Evolutionary conservation across 1,140 invertebrate species (phyloP), one percentile per base, ranked within the genome.

Genomic region (Drosophila teissieri): DNA sequence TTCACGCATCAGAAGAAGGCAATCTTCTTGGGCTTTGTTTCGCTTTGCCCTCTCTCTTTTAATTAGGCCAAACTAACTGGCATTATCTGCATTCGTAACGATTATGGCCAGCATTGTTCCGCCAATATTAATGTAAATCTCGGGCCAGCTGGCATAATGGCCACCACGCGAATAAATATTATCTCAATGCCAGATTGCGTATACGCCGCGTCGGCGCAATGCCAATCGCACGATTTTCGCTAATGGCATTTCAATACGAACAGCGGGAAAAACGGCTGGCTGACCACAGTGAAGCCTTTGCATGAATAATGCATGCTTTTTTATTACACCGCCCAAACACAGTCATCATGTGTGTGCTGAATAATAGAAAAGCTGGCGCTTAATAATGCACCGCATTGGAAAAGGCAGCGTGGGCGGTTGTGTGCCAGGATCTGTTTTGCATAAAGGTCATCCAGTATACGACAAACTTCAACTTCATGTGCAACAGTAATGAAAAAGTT

Each of bases 231-330:
- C 39, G 40, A 72, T 80, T 72, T 48, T 49, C 80, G 65, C 83
- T 88, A 88, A 89, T 88, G 84, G 79, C 84, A 89, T 88, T 89
- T 88, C 80, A 88, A 88, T 83, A 72, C 57, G 40, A 34, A 42
- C 34, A 24, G n/a, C 46, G n/a, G 37, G 65, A 42, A 56, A 73
- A 68, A 45, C 40, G n/a, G 36, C 60, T 68, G 42, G 52, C 76
- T 69, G 86, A 83, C 82, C 82, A 61, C 82, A 86, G 55, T 63
- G 56, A 60, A 77, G 63, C 77, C 72, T 68, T 82, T 60, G 44
- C 65, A 86, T 65, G 55, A 83, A 86, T 88, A 73, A 75, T 75
- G 61, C 69, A 86, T 70, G 76, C 63, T 67, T 84, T 84, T 84
- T 61, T 77, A 78, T 70, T 70, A 57, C 52, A 70, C 67, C 69